Conservation (phyloP, 2,113 vertebrate genomes). For the Mesitornis unicolor region DNA sequence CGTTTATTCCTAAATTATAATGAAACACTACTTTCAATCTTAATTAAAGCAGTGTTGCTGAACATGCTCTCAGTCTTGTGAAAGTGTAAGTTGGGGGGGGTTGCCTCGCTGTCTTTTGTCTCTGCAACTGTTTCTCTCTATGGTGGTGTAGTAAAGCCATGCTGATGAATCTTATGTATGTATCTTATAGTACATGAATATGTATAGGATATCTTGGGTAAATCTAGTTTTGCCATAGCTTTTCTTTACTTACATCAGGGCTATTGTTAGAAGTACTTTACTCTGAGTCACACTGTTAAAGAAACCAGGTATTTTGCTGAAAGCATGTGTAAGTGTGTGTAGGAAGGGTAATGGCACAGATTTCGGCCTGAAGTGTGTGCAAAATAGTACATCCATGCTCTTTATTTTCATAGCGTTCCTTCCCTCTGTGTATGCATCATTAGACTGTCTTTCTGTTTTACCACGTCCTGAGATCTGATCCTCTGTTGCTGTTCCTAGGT, state of each 20-base stretch:
- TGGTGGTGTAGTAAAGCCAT: neutral
- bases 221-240: neutral
- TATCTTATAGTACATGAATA: neutral
- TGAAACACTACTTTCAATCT: neutral
- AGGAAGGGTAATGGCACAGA: neutral
- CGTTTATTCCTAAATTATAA: neutral
- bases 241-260: neutral
- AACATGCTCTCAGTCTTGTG: neutral
- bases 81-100: neutral
- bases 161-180: neutral
- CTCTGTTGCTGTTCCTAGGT: neutral
- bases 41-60: neutral
- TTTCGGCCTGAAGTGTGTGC: neutral
- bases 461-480: conserved; percentile 25
- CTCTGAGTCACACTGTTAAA: neutral
- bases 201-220: neutral
- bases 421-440: neutral
- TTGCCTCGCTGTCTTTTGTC: neutral
- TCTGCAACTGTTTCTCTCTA: neutral
- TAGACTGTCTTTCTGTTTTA: neutral
- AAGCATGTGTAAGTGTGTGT: neutral
- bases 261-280: neutral
- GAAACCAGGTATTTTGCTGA: neutral
- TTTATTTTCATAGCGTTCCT: neutral
- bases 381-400: neutral